Percentiles rank a stretch among this genome's conserved stretches.
These are phyloP conservation scores for Aspidiotus rigidus DNA, from an alignment of 2,888 invertebrate species.

Conservation along the genomic window DNA sequence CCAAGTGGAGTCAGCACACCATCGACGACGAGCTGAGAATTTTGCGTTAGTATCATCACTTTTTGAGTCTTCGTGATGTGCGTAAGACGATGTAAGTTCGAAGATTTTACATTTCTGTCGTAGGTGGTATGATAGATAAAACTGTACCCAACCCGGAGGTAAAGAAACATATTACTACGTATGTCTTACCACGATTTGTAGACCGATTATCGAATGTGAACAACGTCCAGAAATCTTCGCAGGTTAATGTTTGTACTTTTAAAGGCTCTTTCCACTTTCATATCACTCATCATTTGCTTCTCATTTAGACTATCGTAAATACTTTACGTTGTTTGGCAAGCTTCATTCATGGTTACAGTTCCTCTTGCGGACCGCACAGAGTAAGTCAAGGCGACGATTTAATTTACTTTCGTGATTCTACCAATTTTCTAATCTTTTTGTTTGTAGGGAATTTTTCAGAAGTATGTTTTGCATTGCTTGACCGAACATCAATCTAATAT, in stretches of 20 bases:
- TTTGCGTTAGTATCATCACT: background rate
- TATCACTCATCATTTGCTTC: background rate
- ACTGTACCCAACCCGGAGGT: background rate
- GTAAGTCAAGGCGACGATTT: background rate
- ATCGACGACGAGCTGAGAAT: background rate
- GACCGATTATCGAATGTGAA: background rate
- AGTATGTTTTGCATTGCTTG: constrained; percentile 3
- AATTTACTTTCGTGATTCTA: background rate
- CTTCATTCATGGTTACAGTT: background rate
- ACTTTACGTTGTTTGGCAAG: background rate
- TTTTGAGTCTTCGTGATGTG: background rate
- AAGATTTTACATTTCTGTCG: background rate
- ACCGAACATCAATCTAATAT: constrained; percentile 9
- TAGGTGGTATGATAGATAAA: background rate
- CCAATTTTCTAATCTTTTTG: background rate
- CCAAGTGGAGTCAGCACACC: background rate
- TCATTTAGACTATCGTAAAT: background rate
- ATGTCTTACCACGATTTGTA: background rate
- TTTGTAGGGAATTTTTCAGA: constrained; percentile 7
- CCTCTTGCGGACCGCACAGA: background rate
- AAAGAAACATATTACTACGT: background rate
- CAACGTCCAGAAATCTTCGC: background rate
- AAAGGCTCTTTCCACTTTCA: background rate
- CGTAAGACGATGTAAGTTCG: background rate
- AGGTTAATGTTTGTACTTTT: background rate